Conservation (phyloP, 2,888 invertebrate species). For the Magallana nippona region DNA sequence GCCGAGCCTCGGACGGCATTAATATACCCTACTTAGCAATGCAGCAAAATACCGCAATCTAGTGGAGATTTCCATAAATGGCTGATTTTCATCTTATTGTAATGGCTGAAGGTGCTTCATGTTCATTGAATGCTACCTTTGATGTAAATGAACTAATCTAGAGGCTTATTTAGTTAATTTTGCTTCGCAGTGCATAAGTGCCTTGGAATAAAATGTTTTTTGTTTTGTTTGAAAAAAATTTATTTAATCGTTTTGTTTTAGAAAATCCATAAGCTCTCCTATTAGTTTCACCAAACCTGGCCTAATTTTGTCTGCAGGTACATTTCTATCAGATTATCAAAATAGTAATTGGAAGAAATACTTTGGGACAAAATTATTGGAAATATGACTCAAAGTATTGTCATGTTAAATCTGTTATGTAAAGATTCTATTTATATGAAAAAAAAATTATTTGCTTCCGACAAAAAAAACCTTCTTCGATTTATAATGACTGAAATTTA, state of each 20-base stretch:
- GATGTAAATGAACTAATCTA: constrained; percentile 6
- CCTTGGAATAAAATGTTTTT: background rate
- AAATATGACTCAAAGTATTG: constrained; percentile 2
- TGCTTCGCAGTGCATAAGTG: background rate
- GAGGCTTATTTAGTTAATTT: background rate
- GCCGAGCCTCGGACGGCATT: background rate
- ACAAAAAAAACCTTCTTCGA: background rate
- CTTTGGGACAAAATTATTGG: background rate
- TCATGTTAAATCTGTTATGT: background rate
- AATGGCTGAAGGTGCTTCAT: constrained; percentile 4
- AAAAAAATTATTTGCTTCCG: background rate
- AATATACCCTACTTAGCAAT: constrained; percentile 21
- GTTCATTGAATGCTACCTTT: constrained; percentile 2
- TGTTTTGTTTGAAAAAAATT: background rate
- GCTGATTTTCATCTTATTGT: constrained; percentile 5
- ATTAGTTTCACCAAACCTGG: no score
- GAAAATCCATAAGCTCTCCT: no score
- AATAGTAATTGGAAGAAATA: background rate
- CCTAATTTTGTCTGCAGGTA: no score
- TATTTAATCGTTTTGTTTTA: no score
- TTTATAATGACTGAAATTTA: background rate
- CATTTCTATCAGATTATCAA: background rate
- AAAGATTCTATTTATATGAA: background rate
- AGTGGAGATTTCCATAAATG: constrained; percentile 28
- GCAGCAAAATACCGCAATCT: constrained; percentile 2